phyloP scores from a whole-genome alignment of 2,113 vertebrate genomes.

The Empidonax alnorum region DNA sequence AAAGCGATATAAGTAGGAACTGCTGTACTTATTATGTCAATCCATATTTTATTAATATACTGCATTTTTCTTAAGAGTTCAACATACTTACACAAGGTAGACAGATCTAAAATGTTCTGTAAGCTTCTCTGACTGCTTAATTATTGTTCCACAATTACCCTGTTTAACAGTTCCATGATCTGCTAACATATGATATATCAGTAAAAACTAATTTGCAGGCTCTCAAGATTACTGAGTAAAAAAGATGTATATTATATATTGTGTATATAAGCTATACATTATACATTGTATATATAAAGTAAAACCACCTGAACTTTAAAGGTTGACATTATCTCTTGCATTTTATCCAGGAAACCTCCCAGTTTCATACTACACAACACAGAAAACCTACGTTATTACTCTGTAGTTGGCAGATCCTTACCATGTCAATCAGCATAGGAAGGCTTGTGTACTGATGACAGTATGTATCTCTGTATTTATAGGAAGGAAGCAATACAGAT shows the following conservation, averaged over 20 bases:
- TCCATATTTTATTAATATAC: not conserved
- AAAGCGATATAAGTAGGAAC: not conserved
- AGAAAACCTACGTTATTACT: not conserved
- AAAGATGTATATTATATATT: not conserved
- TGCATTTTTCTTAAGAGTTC: not conserved
- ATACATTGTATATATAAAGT: not conserved
- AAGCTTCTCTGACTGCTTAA: not conserved
- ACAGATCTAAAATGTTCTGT: not conserved
- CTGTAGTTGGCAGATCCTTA: not conserved
- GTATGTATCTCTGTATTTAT: rapidly evolving
- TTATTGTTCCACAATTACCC: not conserved
- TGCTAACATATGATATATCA: not conserved
- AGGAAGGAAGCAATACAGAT: not conserved
- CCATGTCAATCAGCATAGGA: not conserved
- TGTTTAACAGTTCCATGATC: not conserved
- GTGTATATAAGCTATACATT: no score
- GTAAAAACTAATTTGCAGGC: not conserved
- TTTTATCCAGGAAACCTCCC: not conserved
- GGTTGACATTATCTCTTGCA: not conserved
- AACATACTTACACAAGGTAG: not conserved
- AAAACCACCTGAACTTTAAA: not conserved
- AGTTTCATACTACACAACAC: not conserved
- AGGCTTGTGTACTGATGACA: not conserved
- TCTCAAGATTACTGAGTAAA: not conserved
- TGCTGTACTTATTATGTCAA: not conserved